phyloP scores from a whole-genome alignment of 2,797 vertebrate species.

The Paguma larvata region DNA sequence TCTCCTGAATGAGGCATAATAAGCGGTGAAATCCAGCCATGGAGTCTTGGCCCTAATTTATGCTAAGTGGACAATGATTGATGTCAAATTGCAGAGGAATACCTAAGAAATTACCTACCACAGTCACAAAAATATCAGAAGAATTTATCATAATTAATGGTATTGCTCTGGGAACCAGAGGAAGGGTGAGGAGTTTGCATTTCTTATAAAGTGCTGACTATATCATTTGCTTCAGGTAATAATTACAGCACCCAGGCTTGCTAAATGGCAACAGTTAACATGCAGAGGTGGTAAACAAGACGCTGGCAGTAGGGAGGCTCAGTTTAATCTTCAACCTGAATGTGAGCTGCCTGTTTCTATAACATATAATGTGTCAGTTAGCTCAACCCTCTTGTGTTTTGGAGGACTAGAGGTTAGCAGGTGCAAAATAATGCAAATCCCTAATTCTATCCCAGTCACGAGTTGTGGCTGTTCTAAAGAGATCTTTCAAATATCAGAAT shows the following conservation, averaged over 20 bases:
- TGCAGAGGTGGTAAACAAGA: slow-evolving; percentile 29
- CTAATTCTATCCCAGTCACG: not conserved
- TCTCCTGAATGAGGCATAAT: slow-evolving; percentile 17
- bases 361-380: not conserved
- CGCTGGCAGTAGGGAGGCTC: not conserved
- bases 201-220: slow-evolving; percentile 77
- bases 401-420: not conserved
- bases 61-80: slow-evolving; percentile 78
- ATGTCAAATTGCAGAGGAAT: slow-evolving; percentile 69
- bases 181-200: slow-evolving; percentile 40
- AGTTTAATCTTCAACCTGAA: slow-evolving; percentile 34
- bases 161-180: slow-evolving; percentile 44
- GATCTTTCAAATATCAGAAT: not conserved
- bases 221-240: slow-evolving; percentile 77
- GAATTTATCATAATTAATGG: slow-evolving; percentile 80
- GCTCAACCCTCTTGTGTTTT: not conserved
- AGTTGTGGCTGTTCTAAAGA: not conserved
- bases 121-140: slow-evolving; percentile 61
- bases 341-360: not conserved
- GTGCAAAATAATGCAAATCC: not conserved
- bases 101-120: slow-evolving; percentile 39
- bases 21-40: slow-evolving; percentile 16
- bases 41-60: slow-evolving; percentile 69
- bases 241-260: slow-evolving; percentile 60
- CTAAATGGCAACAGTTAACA: slow-evolving; percentile 75